A percentile compares a stretch with the other conserved stretches of the same genome.
phyloP scores from a whole-genome alignment of 2,113 vertebrate species.

The Proterorhinus semilunaris region DNA sequence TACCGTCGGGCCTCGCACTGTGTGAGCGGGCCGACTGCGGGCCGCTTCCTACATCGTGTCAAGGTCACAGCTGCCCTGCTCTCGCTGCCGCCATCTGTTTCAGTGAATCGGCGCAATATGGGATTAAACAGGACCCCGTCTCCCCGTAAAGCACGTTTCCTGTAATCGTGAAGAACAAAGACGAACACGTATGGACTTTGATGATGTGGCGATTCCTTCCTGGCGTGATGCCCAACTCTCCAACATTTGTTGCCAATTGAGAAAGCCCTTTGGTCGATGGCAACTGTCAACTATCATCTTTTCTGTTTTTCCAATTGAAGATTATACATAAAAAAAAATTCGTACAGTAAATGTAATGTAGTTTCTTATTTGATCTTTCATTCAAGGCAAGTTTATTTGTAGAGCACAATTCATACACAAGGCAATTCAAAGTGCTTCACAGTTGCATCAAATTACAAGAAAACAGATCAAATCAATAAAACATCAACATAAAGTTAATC shows the following conservation, averaged over 20 bases:
- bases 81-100: constrained; percentile 59
- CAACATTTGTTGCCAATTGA: constrained; percentile 16
- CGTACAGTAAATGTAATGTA: too few species aligned
- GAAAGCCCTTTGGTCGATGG: constrained; percentile 15
- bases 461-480: too few species aligned
- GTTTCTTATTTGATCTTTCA: too few species aligned
- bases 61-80: constrained; percentile 60
- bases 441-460: too few species aligned
- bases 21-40: neutral
- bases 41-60: constrained; percentile 35
- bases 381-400: too few species aligned
- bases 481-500: too few species aligned
- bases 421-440: too few species aligned
- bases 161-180: constrained; percentile 7
- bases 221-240: neutral
- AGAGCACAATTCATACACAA: too few species aligned
- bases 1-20: constrained; percentile 18
- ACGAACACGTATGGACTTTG: constrained; percentile 12
- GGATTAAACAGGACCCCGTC: constrained; percentile 7
- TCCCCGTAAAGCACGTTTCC: constrained; percentile 19
- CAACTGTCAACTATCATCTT: too few species aligned
- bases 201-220: constrained; percentile 40
- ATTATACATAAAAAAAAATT: too few species aligned
- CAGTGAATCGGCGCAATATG: constrained; percentile 49
- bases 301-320: too few species aligned